Evolutionary conservation across 2,113 vertebrate genomes (phyloP).

Genomic region (Petrocephalus zakoni): DNA sequence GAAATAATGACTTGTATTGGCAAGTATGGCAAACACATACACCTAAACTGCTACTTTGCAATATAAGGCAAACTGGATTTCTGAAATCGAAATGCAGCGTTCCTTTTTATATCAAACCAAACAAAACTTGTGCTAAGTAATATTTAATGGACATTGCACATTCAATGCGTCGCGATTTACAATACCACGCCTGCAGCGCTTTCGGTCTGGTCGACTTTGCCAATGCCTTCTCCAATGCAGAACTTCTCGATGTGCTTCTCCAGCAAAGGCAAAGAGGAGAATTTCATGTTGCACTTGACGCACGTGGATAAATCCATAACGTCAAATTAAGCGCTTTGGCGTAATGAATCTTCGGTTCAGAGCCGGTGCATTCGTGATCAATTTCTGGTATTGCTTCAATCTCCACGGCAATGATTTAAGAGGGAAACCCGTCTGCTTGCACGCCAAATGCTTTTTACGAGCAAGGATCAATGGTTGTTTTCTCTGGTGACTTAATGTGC

Average conservation of each 20-base stretch:
- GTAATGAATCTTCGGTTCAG: background rate
- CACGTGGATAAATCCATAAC: constrained; percentile 34
- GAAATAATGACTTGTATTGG: background rate
- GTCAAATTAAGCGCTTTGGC: background rate
- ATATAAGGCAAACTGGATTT: background rate
- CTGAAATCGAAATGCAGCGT: background rate
- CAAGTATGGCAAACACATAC: background rate
- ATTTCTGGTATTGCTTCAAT: background rate
- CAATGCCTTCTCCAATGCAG: constrained; percentile 41
- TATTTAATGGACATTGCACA: background rate
- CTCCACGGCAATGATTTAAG: background rate
- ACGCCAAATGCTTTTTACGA: background rate
- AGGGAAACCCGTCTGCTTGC: background rate
- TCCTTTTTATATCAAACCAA: background rate
- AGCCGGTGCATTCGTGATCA: background rate
- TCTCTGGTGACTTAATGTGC: background rate
- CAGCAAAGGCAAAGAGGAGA: constrained; percentile 41
- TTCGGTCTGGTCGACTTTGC: constrained; percentile 24
- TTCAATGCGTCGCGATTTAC: background rate
- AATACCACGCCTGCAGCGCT: constrained; percentile 36
- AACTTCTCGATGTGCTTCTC: constrained; percentile 47
- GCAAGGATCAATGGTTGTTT: background rate
- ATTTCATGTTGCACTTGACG: constrained; percentile 44
- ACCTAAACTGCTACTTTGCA: background rate
- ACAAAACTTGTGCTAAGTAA: background rate